Conservation (phyloP, 2,797 vertebrate species). For the Chloroceryle inda region DNA sequence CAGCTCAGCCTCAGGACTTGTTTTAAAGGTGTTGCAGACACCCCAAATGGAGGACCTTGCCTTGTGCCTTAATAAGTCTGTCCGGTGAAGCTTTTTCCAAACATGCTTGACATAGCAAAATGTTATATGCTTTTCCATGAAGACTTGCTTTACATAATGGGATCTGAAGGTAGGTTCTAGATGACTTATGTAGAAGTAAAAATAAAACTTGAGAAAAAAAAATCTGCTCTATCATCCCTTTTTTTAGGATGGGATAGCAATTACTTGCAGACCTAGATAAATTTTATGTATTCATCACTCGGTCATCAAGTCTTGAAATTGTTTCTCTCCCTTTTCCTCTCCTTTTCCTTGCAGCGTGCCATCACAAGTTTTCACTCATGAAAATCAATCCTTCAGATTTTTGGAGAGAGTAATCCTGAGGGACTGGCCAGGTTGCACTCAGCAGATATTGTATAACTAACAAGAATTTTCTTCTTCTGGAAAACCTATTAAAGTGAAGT, state of each 20-base stretch:
- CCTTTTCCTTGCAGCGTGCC: rapidly evolving
- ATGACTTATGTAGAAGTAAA: not conserved
- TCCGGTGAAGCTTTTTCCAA: not conserved
- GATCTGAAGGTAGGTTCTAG: not conserved
- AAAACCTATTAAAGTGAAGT: not conserved
- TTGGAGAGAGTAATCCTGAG: not conserved
- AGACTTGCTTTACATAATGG: not conserved
- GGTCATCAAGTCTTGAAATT: not conserved
- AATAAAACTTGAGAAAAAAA: not conserved
- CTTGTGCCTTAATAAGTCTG: not conserved
- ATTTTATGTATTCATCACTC: not conserved
- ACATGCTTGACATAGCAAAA: not conserved
- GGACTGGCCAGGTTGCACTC: not conserved
- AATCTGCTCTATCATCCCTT: not conserved
- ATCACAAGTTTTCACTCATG: not conserved
- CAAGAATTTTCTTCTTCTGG: not conserved
- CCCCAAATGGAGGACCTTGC: not conserved
- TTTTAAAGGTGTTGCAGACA: not conserved
- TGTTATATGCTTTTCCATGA: not conserved
- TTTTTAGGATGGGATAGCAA: not conserved
- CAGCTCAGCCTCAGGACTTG: not conserved
- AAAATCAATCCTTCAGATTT: not conserved
- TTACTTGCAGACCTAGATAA: not conserved
- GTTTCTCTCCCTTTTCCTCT: not conserved
- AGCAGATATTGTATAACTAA: not conserved